phyloP scores from a whole-genome alignment of 2,888 invertebrate genomes.

The Thysanoteuthis rhombus region DNA sequence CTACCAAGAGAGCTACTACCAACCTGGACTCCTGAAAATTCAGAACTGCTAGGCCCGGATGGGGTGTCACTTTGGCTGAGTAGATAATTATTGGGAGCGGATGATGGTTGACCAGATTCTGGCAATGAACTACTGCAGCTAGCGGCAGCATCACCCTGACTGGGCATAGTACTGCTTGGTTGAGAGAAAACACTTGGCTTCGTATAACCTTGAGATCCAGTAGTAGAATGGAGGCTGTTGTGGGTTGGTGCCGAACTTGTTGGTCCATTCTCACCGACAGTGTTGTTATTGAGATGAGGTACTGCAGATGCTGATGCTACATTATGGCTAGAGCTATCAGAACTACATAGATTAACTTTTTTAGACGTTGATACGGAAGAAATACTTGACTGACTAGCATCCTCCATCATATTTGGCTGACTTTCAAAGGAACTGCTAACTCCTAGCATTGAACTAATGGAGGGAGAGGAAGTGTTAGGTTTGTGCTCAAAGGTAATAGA shows the following conservation, averaged over 20 bases:
- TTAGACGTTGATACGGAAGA: not conserved
- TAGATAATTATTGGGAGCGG: not conserved
- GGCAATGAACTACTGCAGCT: not conserved
- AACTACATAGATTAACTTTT: not conserved
- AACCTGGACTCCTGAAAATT: not conserved
- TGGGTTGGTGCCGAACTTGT: not conserved
- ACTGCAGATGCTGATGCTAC: not conserved
- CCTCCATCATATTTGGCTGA: not conserved
- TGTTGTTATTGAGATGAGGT: not conserved
- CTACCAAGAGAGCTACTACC: not conserved
- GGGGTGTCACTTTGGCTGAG: not conserved
- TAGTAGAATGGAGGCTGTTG: not conserved
- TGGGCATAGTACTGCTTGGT: not conserved
- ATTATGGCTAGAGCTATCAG: not conserved
- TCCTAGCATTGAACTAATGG: not conserved
- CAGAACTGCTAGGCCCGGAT: not conserved
- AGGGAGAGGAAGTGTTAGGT: not conserved
- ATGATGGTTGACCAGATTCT: not conserved
- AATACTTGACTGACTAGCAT: not conserved
- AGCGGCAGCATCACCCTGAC: not conserved
- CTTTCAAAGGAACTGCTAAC: not conserved
- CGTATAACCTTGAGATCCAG: not conserved
- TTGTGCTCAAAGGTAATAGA: not conserved
- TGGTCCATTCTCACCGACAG: not conserved
- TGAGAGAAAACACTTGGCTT: not conserved